Conservation (phyloP, 2,113 vertebrate species). For the Odobenus rosmarus region DNA sequence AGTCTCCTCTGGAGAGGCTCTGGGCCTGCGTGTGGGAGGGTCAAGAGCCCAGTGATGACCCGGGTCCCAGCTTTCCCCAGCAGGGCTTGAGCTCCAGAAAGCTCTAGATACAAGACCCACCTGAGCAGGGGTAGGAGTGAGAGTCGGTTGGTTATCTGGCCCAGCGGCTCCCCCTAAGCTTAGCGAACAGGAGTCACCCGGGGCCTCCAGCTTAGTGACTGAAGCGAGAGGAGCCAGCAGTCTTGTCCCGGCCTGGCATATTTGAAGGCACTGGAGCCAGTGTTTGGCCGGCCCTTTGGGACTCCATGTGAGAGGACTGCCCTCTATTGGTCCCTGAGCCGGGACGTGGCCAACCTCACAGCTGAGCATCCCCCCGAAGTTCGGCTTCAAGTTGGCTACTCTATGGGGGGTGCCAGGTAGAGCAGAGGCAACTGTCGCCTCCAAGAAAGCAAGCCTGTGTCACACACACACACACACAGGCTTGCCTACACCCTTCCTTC, state of each 20-base stretch:
- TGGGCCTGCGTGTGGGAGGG: neutral
- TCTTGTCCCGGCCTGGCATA: neutral
- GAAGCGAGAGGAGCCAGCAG: neutral
- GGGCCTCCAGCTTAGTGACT: neutral
- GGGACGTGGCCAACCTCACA: neutral
- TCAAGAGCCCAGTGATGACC: neutral
- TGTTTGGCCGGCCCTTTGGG: neutral
- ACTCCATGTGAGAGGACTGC: conserved; percentile 70
- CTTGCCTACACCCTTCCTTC: neutral
- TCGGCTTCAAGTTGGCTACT: neutral
- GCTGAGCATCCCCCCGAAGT: neutral
- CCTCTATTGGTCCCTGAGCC: conserved; percentile 76
- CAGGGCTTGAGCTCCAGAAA: neutral
- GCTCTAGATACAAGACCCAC: neutral
- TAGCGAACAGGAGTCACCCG: neutral
- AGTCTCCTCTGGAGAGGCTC: neutral
- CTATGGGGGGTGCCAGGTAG: neutral
- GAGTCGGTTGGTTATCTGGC: neutral
- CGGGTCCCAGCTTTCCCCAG: neutral
- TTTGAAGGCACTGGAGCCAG: neutral
- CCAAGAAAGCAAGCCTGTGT: neutral
- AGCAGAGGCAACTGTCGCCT: neutral
- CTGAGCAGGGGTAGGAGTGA: neutral
- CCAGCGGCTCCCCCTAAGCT: neutral
- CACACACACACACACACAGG: neutral